Evolutionary conservation across 2,797 vertebrate genomes (phyloP).

Genomic region (Pantherophis vulpinus): DNA sequence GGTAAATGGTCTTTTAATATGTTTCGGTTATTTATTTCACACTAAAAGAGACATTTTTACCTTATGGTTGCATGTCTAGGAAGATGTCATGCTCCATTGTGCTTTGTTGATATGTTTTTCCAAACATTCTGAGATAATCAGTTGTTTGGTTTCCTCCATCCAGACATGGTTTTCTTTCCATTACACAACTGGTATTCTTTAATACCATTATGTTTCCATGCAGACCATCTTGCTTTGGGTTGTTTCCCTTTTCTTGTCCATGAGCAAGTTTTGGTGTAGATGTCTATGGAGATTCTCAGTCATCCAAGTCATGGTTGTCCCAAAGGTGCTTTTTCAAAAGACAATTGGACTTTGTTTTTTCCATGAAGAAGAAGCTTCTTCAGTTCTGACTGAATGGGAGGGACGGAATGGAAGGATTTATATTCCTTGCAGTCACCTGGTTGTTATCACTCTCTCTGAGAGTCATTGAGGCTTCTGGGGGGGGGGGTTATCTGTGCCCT

Average conservation of each 20-base stretch:
- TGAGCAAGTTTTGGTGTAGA: not conserved
- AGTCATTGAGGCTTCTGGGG: too few relatives aligned
- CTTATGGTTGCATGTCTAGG: not conserved
- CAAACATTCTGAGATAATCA: not conserved
- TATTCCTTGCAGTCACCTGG: not conserved
- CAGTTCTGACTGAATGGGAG: not conserved
- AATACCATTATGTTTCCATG: not conserved
- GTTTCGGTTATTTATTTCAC: not conserved
- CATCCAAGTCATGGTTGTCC: not conserved
- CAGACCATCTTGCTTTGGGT: not conserved
- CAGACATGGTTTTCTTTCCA: not conserved
- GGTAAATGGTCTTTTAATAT: not conserved
- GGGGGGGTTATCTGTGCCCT: fast-evolving
- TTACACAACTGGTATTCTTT: not conserved
- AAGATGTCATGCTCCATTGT: not conserved
- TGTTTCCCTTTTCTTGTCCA: not conserved
- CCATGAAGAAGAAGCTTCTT: not conserved
- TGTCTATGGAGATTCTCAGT: not conserved
- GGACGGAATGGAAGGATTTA: not conserved
- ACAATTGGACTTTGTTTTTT: not conserved
- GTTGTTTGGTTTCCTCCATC: not conserved
- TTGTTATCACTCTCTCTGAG: too few relatives aligned
- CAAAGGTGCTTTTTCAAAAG: not conserved
- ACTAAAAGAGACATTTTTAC: not conserved
- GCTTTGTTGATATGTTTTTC: not conserved